These are phyloP conservation scores for Lanistes nyassanus DNA, from an alignment of 1,140 invertebrate species.

Conservation along the genomic window DNA sequence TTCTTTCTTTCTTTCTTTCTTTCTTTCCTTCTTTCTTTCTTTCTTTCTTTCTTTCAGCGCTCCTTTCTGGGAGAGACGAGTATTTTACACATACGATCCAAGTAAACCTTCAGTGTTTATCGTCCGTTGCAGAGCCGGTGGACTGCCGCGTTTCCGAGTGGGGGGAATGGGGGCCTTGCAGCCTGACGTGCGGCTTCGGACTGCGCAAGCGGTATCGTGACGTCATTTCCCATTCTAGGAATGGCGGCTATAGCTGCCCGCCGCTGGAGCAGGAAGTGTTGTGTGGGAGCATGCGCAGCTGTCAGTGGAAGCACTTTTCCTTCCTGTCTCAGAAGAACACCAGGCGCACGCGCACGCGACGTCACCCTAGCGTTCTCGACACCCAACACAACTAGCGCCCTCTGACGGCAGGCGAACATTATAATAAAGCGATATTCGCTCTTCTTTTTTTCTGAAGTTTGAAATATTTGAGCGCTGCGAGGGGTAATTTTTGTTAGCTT, in stretches of 20 bases:
- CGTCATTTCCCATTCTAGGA: background rate
- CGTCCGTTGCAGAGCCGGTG: background rate
- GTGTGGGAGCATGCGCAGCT: constrained; percentile 39
- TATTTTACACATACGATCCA: background rate
- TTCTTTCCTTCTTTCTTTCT: no score
- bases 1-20: no score
- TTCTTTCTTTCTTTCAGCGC: no score
- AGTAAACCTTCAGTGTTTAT: background rate
- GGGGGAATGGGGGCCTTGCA: constrained; percentile 12
- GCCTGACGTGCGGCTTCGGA: constrained; percentile 14
- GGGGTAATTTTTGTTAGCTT: no score
- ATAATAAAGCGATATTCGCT: background rate
- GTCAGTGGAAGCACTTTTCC: constrained; percentile 36
- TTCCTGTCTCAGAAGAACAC: constrained; percentile 10
- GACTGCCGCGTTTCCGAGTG: constrained; percentile 16
- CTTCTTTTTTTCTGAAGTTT: background rate
- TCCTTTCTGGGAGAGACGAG: background rate
- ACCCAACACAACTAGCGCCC: background rate
- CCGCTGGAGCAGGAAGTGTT: constrained; percentile 12
- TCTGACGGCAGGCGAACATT: background rate
- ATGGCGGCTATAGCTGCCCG: constrained; percentile 10
- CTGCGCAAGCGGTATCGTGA: background rate
- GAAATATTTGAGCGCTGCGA: background rate
- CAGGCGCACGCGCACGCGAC: background rate
- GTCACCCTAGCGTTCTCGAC: constrained; percentile 1